Base-by-base conservation (phyloP, 2,797 vertebrate genomes). In the Siniperca scherzeri region DNA sequence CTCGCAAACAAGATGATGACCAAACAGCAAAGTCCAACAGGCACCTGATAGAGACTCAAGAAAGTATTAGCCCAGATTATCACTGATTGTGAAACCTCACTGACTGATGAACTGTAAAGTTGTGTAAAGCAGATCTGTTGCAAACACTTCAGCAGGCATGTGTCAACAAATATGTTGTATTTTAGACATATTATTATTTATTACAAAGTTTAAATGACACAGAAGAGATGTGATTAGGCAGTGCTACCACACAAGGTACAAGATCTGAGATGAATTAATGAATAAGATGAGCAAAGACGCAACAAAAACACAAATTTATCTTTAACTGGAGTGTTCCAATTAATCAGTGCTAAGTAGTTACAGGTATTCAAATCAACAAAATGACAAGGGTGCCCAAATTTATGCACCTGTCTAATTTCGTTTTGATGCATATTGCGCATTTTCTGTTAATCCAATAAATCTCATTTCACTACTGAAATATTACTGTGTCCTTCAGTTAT, bases 1-100 rank as follows among this genome's bases (percentile, higher is more conserved):
- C 53, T 83, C 46, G 66, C 30, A 80, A 87, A 85, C 78, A 72
- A 56, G 70, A 65, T 46, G 69, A 80, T 61, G 59, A 70, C 46
- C 12, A 1, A 67, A 83, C 71, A 66, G 82, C 92, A 89, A 94
- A 93, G 93, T 93, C 90, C 92, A 92, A 65, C 56, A 64, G 59
- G 68, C 22, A 4, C 55, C 80, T 77, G 82, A 90, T 81, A 85
- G 77, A 81, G 71, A 60, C 25, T 4, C 59, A 13, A 27, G 69
- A 42, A 65, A 68, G 25, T 25, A 42, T 75, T 9, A 82, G 65
- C 48, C 9, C 22, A 61, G 78, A 56, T 88, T 93, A 91, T 93
- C 89, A 13, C 40, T 21, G 72, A 61, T 86, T 74, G 78, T 84
- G 83, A 89, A 85, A 89, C 87, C 80, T 52, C 12, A 68, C 13